Conservation (phyloP, 1,140 invertebrate genomes). For the Danaus melanippus region DNA sequence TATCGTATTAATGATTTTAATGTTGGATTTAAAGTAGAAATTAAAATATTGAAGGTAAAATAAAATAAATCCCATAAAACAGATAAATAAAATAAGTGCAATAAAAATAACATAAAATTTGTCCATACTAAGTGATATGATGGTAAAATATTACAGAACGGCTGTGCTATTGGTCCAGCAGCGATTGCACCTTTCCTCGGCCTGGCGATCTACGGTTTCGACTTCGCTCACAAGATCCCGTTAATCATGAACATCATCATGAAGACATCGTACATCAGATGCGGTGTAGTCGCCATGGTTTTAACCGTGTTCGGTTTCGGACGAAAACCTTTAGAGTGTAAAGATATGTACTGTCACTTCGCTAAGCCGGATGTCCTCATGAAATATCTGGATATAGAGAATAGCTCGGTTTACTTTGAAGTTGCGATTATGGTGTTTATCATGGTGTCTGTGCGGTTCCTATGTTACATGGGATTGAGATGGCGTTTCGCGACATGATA, state of each 20-base stretch:
- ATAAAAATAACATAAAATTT: no score
- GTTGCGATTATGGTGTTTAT: constrained; percentile 66
- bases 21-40: no score
- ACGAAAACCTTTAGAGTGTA: constrained; percentile 72
- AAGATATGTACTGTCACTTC: constrained; percentile 75
- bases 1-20: no score
- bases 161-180: constrained; percentile 75
- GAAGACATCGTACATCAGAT: constrained; percentile 76
- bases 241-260: constrained; percentile 73
- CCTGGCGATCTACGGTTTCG: constrained; percentile 77
- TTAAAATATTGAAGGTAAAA: no score
- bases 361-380: constrained; percentile 74
- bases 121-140: no score
- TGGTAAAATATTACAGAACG: constrained; percentile 69
- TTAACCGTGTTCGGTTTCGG: constrained; percentile 75
- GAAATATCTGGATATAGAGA: constrained; percentile 72
- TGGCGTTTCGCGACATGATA: constrained; percentile 72
- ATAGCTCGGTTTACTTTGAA: constrained; percentile 71
- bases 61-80: no score
- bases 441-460: constrained; percentile 69
- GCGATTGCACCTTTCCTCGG: constrained; percentile 76
- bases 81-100: no score
- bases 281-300: constrained; percentile 75
- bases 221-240: constrained; percentile 76
- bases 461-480: constrained; percentile 72